A percentile compares a stretch with the other conserved stretches of the same genome.
phyloP scores from a whole-genome alignment of 2,797 vertebrate genomes.

The Smutsia gigantea region DNA sequence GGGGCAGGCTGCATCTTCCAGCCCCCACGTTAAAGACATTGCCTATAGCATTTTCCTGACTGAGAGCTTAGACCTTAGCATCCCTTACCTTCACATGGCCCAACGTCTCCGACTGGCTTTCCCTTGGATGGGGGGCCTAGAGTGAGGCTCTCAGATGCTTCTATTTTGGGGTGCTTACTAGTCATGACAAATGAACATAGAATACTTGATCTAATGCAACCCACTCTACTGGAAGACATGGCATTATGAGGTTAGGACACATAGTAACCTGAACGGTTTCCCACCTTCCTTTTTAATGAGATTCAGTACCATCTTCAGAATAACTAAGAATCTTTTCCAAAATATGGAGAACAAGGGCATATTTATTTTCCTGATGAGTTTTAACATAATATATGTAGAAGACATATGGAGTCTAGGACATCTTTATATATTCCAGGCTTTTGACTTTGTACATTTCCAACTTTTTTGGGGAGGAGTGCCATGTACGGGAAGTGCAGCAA shows the following conservation, averaged over 20 bases:
- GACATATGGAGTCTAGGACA: neutral
- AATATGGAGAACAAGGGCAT: neutral
- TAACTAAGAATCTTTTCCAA: neutral
- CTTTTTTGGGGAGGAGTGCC: neutral
- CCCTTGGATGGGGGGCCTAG: neutral
- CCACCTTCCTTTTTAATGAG: neutral
- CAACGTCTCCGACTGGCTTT: neutral
- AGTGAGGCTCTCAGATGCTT: neutral
- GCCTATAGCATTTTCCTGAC: neutral
- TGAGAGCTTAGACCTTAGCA: neutral
- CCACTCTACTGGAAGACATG: neutral
- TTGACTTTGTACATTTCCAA: neutral
- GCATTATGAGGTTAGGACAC: neutral
- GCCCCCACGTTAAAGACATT: fast-evolving
- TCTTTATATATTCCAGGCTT: neutral
- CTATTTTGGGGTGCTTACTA: neutral
- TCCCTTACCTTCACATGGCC: fast-evolving
- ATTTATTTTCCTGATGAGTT: neutral
- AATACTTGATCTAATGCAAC: neutral
- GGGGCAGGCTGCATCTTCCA: neutral
- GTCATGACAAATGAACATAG: neutral
- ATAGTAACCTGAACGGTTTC: neutral
- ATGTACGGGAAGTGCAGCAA: neutral
- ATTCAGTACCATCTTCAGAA: neutral
- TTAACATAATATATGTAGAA: neutral